A percentile compares a stretch with the other conserved stretches of the same genome.
These are phyloP conservation scores for Cantharis nigra DNA, from an alignment of 2,888 invertebrate species.

Conservation along the genomic window DNA sequence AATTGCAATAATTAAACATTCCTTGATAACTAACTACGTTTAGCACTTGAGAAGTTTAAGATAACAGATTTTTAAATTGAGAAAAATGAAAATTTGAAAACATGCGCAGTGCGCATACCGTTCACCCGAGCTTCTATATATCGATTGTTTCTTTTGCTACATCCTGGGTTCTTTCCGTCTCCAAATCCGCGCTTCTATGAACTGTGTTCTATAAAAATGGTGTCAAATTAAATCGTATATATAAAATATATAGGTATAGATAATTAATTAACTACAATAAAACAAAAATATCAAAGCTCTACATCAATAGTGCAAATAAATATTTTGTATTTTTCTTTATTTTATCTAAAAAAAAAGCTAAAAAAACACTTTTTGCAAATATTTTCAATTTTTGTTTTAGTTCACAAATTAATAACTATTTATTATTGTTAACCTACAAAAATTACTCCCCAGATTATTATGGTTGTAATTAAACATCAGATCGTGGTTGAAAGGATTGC, in stretches of 20 bases:
- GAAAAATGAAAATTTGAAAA: conserved; percentile 41
- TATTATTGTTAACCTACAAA: not conserved
- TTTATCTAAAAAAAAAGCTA: no score
- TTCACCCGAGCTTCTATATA: conserved; percentile 42
- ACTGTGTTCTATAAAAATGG: conserved; percentile 34
- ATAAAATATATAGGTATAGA: not conserved
- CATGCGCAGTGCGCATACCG: conserved; percentile 46
- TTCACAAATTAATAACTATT: not conserved
- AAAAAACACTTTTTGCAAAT: not conserved
- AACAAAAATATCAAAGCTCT: not conserved
- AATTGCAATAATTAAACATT: conserved; percentile 7
- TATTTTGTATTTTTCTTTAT: not conserved
- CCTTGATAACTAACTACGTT: conserved; percentile 11
- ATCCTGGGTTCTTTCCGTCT: conserved; percentile 39
- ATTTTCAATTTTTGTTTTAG: not conserved
- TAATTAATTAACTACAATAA: not conserved
- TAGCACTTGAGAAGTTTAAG: conserved; percentile 8
- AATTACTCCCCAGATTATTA: not conserved
- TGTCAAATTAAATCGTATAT: not conserved
- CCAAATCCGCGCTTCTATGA: conserved; percentile 39
- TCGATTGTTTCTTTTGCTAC: conserved; percentile 46
- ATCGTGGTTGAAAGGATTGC: not conserved
- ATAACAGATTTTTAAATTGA: conserved; percentile 9
- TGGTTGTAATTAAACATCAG: not conserved
- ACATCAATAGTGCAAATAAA: not conserved